These are phyloP conservation scores for Rhinoderma darwinii DNA, from an alignment of 2,113 vertebrate genomes.

Conservation along the genomic window DNA sequence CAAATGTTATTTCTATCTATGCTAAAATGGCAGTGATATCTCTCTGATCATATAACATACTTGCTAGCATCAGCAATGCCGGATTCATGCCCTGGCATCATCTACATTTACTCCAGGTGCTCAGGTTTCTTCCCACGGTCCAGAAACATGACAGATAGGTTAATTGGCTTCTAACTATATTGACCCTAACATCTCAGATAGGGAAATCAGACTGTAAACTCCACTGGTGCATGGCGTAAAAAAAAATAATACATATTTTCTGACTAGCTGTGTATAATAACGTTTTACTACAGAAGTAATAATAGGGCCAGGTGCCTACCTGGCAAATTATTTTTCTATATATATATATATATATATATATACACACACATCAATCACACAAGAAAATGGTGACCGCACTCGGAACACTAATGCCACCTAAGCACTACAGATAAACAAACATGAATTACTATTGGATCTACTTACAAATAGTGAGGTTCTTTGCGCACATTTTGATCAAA, in stretches of 20 bases:
- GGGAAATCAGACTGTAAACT: background rate
- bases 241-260: background rate
- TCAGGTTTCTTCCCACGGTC: background rate
- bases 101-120: background rate
- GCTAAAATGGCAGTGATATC: background rate
- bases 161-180: background rate
- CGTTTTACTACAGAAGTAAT: background rate
- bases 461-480: no score
- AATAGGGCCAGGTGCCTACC: no score
- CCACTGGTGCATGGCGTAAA: background rate
- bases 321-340: background rate
- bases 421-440: no score
- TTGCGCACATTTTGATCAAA: no score
- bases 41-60: background rate
- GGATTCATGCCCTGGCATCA: background rate
- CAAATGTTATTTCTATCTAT: background rate
- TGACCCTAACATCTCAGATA: background rate
- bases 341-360: no score
- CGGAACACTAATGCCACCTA: no score
- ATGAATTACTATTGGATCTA: no score
- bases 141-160: background rate
- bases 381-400: no score
- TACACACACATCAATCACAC: no score
- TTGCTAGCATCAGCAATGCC: background rate
- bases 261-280: background rate